phyloP scores from a whole-genome alignment of 2,797 vertebrate genomes.

The Corythornis leucogaster region DNA sequence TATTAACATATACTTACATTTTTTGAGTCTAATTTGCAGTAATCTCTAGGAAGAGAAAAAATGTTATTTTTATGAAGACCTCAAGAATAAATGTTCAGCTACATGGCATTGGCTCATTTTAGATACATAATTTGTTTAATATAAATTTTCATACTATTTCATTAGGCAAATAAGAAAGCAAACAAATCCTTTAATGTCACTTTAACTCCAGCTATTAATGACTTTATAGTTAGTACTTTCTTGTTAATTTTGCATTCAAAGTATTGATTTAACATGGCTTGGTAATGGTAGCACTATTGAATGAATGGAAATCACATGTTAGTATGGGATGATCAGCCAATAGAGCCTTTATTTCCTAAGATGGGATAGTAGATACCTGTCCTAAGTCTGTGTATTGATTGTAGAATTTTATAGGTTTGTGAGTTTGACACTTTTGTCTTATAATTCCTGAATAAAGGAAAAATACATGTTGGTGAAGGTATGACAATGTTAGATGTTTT shows the following conservation, averaged over 20 bases:
- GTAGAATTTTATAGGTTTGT: background rate
- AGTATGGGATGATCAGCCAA: background rate
- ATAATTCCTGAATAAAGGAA: background rate
- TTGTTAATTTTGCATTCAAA: background rate
- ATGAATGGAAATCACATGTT: background rate
- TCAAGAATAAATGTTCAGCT: background rate
- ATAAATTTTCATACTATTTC: background rate
- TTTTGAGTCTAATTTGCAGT: background rate
- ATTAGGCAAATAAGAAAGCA: background rate
- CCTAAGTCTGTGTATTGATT: background rate
- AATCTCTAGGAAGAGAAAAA: background rate
- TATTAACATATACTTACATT: background rate
- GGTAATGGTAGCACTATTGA: background rate
- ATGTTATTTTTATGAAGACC: background rate
- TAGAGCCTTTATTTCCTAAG: background rate
- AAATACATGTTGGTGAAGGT: background rate
- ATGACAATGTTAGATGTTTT: fast-evolving
- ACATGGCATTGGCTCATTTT: background rate
- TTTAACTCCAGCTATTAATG: background rate
- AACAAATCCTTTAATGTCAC: background rate
- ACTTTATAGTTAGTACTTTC: background rate
- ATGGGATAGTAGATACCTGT: background rate
- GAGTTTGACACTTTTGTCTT: background rate
- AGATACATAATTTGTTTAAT: background rate
- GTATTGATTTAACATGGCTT: background rate